A percentile compares a stretch with the other conserved stretches of the same genome.
Conservation (phyloP, 1,140 invertebrate species). For the Trialeurodes vaporariorum region DNA sequence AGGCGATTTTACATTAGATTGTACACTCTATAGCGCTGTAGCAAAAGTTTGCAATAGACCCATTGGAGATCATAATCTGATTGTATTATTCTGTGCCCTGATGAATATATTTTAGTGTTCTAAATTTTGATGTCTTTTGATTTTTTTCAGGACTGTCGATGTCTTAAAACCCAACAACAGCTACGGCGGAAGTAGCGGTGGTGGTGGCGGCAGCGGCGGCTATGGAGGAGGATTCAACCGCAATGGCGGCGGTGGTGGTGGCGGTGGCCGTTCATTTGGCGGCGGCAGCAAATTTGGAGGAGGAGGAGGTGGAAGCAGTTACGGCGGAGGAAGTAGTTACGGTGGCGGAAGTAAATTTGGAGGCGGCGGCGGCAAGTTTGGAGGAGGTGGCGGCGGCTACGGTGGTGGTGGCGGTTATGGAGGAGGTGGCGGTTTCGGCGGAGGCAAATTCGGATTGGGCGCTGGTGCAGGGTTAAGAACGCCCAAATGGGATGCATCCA, state of each 20-base stretch:
- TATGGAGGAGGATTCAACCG: background rate
- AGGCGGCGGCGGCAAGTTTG: background rate
- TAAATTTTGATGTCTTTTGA: background rate
- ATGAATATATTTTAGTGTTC: background rate
- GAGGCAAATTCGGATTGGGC: background rate
- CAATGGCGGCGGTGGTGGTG: background rate
- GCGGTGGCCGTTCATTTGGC: background rate
- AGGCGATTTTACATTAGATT: background rate
- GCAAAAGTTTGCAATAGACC: too few relatives aligned
- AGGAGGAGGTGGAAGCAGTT: background rate
- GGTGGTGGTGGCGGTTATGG: constrained; percentile 1
- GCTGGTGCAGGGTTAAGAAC: constrained; percentile 1
- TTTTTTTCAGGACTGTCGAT: background rate
- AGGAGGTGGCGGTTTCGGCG: constrained; percentile 9
- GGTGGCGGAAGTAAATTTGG: background rate
- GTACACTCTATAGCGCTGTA: background rate
- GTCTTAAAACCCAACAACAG: background rate
- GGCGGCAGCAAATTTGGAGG: constrained; percentile 5
- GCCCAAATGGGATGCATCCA: background rate
- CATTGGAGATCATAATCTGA: too few relatives aligned
- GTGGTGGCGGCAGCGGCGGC: background rate
- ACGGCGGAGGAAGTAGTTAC: background rate
- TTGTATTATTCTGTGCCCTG: too few relatives aligned
- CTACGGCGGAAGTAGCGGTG: background rate
- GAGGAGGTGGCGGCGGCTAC: constrained; percentile 1